Percentiles rank a stretch among this genome's conserved stretches.
phyloP scores from a whole-genome alignment of 2,113 vertebrate genomes.

The Psittacara wagleri region DNA sequence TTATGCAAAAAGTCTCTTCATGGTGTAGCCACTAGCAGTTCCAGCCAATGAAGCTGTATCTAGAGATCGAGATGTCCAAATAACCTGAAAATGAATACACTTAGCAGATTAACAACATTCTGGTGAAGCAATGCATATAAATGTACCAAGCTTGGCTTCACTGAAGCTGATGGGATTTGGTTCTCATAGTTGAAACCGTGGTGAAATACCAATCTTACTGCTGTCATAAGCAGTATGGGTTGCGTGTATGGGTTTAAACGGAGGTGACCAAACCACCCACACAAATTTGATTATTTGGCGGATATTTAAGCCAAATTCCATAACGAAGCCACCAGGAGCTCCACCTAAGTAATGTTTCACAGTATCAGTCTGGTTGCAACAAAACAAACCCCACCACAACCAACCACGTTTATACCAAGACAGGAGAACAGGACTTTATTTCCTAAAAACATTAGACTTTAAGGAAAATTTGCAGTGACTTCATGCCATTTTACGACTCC shows the following conservation, averaged over 20 bases:
- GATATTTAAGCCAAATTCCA: neutral
- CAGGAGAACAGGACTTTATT: rapidly evolving
- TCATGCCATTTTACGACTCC: rapidly evolving
- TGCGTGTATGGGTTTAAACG: neutral
- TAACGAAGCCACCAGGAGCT: rapidly evolving
- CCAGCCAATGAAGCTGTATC: neutral
- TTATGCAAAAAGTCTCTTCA: slow-evolving; percentile 25
- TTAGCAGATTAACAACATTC: neutral
- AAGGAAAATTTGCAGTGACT: neutral
- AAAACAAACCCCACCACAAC: rapidly evolving
- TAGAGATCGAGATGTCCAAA: neutral
- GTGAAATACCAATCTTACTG: neutral
- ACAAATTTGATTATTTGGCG: rapidly evolving
- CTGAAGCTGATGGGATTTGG: neutral
- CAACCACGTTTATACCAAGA: rapidly evolving
- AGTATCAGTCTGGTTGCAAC: neutral
- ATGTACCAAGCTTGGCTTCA: neutral
- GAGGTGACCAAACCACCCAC: neutral
- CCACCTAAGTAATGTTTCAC: rapidly evolving
- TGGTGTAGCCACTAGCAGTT: neutral
- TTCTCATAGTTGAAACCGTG: neutral
- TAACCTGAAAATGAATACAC: slow-evolving; percentile 7
- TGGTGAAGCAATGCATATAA: neutral
- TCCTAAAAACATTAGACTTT: neutral
- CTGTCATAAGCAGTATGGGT: neutral